Conservation (phyloP, 2,797 vertebrate genomes). For the Tapirus indicus region DNA sequence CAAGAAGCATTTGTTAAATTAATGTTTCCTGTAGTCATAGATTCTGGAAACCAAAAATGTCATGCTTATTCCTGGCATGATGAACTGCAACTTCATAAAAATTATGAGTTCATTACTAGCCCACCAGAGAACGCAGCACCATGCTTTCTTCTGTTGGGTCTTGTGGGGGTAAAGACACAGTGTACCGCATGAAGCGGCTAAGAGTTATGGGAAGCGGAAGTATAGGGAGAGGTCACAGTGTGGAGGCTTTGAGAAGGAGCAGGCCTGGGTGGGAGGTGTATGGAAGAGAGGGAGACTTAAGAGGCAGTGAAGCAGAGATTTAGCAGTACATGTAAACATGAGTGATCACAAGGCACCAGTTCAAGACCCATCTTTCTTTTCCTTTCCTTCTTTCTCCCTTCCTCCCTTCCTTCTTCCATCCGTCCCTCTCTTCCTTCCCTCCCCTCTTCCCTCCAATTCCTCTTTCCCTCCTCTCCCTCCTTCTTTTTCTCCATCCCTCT, state of each 20-base stretch:
- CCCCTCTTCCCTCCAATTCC: accelerated
- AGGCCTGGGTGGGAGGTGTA: not conserved
- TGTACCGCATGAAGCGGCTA: not conserved
- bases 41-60: not conserved
- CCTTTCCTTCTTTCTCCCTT: not conserved
- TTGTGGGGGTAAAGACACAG: not conserved
- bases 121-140: not conserved
- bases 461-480: accelerated
- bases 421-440: accelerated
- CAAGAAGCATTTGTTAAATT: not conserved
- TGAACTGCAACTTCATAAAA: not conserved
- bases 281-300: not conserved
- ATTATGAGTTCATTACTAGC: not conserved
- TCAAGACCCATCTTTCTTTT: not conserved
- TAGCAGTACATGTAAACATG: not conserved
- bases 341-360: not conserved
- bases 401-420: not conserved
- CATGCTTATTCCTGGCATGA: not conserved
- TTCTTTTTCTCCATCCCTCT: not conserved
- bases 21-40: not conserved
- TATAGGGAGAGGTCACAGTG: not conserved
- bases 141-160: not conserved
- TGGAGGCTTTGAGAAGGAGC: not conserved
- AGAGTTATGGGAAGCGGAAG: not conserved
- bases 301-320: not conserved